Conservation (phyloP, 2,888 invertebrate genomes). For the Drosophila bunnanda region DNA sequence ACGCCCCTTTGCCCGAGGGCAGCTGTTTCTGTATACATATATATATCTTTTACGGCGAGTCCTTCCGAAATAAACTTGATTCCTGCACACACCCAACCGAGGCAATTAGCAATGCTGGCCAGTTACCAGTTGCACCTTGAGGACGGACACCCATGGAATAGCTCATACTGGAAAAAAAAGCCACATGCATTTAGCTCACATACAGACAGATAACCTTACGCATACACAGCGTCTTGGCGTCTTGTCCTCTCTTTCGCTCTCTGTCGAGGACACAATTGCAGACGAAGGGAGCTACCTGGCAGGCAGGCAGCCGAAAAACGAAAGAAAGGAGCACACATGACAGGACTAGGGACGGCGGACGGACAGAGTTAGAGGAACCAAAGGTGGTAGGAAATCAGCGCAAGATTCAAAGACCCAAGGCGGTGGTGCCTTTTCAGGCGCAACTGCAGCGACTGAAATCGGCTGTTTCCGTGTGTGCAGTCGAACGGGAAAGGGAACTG, state of each 20-base stretch:
- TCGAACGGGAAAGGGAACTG: constrained; percentile 45
- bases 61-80: constrained; percentile 71
- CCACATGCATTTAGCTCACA: constrained; percentile 61
- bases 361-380: constrained; percentile 28
- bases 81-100: constrained; percentile 65
- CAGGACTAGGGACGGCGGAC: constrained; percentile 30
- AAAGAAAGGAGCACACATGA: constrained; percentile 50
- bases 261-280: constrained; percentile 45
- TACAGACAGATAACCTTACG: constrained; percentile 30
- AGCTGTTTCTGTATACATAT: constrained; percentile 34
- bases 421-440: constrained; percentile 37
- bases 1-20: constrained; percentile 41
- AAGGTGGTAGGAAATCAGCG: constrained; percentile 75
- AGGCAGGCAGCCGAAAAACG: constrained; percentile 55
- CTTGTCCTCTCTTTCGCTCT: constrained; percentile 27
- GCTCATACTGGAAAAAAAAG: constrained; percentile 71
- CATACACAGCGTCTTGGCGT: constrained; percentile 21
- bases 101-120: constrained; percentile 69
- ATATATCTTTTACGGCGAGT: constrained; percentile 5
- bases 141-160: constrained; percentile 35
- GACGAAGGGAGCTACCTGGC: constrained; percentile 67
- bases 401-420: constrained; percentile 36
- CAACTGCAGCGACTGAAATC: constrained; percentile 72
- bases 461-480: constrained; percentile 59
- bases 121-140: constrained; percentile 65